These are phyloP conservation scores for Ruditapes philippinarum DNA, from an alignment of 1,140 invertebrate genomes.

Conservation along the genomic window DNA sequence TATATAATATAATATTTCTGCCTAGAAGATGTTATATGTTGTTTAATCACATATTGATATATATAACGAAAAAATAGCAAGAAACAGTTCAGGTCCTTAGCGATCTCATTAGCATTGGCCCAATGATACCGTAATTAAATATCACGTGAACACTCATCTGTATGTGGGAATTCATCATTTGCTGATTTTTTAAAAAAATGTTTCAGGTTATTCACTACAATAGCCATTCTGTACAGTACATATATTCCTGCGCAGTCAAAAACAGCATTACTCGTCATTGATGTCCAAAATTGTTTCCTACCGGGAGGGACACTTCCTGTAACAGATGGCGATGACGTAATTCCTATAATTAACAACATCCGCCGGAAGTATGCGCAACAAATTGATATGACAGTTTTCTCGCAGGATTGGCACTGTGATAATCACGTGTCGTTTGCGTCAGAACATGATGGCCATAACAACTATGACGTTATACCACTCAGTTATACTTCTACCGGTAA, in stretches of 20 bases:
- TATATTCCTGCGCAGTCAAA: not conserved
- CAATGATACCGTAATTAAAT: too few relatives aligned
- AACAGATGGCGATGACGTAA: constrained; percentile 69
- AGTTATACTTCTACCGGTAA: constrained; percentile 71
- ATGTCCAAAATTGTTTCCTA: constrained; percentile 82
- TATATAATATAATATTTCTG: too few relatives aligned
- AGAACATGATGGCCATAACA: constrained; percentile 63
- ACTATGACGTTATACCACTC: constrained; percentile 62
- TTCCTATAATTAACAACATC: constrained; percentile 77
- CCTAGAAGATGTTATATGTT: too few relatives aligned
- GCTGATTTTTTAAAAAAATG: too few relatives aligned
- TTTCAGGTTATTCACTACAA: too few relatives aligned
- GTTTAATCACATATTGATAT: too few relatives aligned
- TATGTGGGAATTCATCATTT: too few relatives aligned
- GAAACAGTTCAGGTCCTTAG: too few relatives aligned
- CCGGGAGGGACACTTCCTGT: constrained; percentile 75
- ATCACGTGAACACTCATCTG: too few relatives aligned
- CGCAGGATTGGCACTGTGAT: constrained; percentile 80
- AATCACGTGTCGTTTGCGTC: constrained; percentile 82
- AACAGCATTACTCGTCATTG: constrained; percentile 76
- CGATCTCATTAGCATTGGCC: too few relatives aligned
- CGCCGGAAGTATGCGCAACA: constrained; percentile 61
- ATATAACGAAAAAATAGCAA: too few relatives aligned
- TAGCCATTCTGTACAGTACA: not conserved
- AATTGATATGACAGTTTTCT: constrained; percentile 76